phyloP scores from a whole-genome alignment of 2,888 invertebrate species.

The Argyra leucocephala region DNA sequence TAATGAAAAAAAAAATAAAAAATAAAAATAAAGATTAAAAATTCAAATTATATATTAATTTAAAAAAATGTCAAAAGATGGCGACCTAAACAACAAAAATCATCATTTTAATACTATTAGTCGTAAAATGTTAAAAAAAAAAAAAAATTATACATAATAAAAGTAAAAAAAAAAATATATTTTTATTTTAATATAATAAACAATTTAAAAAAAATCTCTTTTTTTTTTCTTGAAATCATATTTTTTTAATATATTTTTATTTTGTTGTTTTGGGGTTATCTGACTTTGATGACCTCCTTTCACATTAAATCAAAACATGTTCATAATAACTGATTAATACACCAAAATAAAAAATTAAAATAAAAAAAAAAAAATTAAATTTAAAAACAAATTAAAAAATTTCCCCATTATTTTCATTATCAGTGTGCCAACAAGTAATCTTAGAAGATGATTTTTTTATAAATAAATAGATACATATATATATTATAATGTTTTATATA shows the following conservation, averaged over 20 bases:
- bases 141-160: background rate
- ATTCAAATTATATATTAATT: background rate
- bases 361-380: background rate
- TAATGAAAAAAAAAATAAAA: no score
- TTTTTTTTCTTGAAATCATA: background rate
- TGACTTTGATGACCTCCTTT: slow-evolving; percentile 8
- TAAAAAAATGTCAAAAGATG: background rate
- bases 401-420: background rate
- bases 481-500: no score
- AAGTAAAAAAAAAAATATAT: background rate
- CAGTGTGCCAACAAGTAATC: no score
- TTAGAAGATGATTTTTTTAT: no score
- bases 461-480: no score
- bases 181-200: background rate
- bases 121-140: background rate
- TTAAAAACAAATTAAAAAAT: background rate
- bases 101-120: background rate
- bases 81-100: background rate
- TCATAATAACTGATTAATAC: slow-evolving; percentile 2
- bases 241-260: background rate
- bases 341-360: background rate
- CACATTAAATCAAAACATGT: slow-evolving; percentile 10
- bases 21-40: no score
- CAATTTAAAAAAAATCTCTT: background rate
- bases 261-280: background rate